A percentile compares a stretch with the other conserved stretches of the same genome.
Evolutionary conservation across 2,888 invertebrate genomes (phyloP).

Genomic region (Halictus quadricinctus): DNA sequence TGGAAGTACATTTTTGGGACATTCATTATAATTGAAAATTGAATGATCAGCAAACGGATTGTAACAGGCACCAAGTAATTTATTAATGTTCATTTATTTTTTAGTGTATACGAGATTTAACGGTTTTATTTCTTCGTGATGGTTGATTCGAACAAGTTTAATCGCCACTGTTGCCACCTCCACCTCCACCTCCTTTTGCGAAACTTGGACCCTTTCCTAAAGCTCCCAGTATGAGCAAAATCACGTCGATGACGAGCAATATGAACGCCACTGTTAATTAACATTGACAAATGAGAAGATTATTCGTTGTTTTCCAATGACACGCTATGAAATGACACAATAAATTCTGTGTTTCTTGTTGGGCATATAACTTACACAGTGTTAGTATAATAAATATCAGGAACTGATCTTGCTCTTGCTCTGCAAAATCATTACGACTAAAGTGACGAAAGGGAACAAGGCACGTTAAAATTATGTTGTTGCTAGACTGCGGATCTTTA

Average conservation of each 20-base stretch:
- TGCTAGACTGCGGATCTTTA: not conserved
- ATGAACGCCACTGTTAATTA: not conserved
- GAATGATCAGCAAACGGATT: not conserved
- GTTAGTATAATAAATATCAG: not conserved
- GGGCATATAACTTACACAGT: not conserved
- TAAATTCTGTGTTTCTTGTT: not conserved
- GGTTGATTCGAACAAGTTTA: not conserved
- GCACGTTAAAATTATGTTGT: not conserved
- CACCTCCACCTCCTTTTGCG: not conserved
- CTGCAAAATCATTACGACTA: not conserved
- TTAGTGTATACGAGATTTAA: not conserved
- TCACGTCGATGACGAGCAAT: conserved; percentile 14
- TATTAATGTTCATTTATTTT: not conserved
- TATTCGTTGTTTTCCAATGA: not conserved
- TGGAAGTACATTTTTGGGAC: too few relatives aligned
- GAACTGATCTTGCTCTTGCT: not conserved
- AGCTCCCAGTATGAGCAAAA: conserved; percentile 1
- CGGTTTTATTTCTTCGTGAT: not conserved
- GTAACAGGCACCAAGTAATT: not conserved
- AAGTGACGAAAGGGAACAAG: not conserved
- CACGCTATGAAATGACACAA: not conserved
- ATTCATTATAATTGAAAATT: not conserved
- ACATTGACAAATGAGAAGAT: not conserved
- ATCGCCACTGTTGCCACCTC: not conserved
- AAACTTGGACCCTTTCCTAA: conserved; percentile 1